A percentile compares a stretch with the other conserved stretches of the same genome.
These are phyloP conservation scores for Helobdella robusta DNA, from an alignment of 2,888 invertebrate genomes.

Conservation along the genomic window DNA sequence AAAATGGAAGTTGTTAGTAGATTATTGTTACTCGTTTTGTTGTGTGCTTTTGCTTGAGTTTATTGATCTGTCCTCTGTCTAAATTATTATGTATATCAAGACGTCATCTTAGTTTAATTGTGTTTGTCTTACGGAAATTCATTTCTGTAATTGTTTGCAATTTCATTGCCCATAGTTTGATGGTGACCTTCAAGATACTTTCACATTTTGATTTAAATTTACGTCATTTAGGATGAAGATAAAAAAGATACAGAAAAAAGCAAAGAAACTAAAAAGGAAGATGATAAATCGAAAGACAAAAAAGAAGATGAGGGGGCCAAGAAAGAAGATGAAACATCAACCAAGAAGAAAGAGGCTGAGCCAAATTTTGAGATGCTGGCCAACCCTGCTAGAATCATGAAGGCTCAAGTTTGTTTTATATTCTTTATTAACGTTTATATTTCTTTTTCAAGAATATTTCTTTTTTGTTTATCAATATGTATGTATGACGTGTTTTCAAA, in stretches of 20 bases:
- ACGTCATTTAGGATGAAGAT: constrained; percentile 31
- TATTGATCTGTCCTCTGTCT: too few species aligned
- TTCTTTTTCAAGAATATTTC: neutral
- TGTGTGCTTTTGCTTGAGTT: neutral
- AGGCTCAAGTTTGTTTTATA: constrained; percentile 59
- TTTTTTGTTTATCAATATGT: neutral
- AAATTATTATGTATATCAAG: too few species aligned
- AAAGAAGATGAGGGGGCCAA: constrained; percentile 40
- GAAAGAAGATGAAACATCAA: constrained; percentile 53
- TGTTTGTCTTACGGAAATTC: too few species aligned
- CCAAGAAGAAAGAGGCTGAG: constrained; percentile 57
- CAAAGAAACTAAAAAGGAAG: constrained; percentile 67
- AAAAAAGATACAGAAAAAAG: constrained; percentile 57
- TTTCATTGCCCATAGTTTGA: neutral
- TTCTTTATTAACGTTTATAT: neutral
- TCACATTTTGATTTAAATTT: neutral
- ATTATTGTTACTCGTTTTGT: constrained; percentile 2
- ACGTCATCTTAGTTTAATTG: too few species aligned
- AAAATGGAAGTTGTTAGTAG: constrained; percentile 55
- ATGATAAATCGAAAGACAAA: constrained; percentile 46
- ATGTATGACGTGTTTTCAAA: neutral
- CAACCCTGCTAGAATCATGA: constrained; percentile 88
- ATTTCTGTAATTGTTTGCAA: too few species aligned
- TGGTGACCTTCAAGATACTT: too few species aligned
- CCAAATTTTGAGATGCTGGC: constrained; percentile 78